A percentile compares a stretch with the other conserved stretches of the same genome.
Conservation (phyloP, 2,888 invertebrate genomes). For the Hirtodrosophila alboralis region DNA sequence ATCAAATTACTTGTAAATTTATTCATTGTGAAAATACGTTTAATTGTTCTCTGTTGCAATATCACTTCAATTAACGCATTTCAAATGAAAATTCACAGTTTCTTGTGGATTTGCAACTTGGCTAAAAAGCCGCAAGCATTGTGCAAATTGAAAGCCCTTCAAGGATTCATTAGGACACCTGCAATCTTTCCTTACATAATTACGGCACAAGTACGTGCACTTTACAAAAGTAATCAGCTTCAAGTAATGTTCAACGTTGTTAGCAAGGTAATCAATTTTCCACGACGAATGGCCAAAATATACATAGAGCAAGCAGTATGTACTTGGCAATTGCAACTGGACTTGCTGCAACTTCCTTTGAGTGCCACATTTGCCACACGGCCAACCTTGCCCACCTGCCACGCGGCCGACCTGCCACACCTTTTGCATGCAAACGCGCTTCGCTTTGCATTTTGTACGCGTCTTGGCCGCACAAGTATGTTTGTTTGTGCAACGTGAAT, state of each 20-base stretch:
- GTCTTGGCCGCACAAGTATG: constrained; percentile 58
- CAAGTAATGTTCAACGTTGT: constrained; percentile 24
- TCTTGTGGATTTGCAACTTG: constrained; percentile 5
- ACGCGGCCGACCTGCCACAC: too few species aligned
- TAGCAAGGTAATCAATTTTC: constrained; percentile 57
- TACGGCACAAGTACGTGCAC: constrained; percentile 28
- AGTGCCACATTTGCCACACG: constrained; percentile 1
- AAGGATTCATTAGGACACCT: constrained; percentile 29
- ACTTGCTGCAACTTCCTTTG: constrained; percentile 8
- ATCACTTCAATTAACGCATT: constrained; percentile 6
- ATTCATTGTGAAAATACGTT: constrained; percentile 4
- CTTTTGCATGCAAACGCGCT: constrained; percentile 2
- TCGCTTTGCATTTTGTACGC: constrained; percentile 54
- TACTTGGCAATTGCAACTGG: constrained; percentile 24
- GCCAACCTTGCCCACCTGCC: constrained; percentile 7
- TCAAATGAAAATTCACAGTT: constrained; percentile 4
- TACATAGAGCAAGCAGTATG: not conserved
- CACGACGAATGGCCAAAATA: constrained; percentile 42
- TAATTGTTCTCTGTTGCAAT: constrained; percentile 12
- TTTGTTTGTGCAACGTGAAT: constrained; percentile 73
- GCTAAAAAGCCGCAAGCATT: constrained; percentile 27
- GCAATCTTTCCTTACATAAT: constrained; percentile 16
- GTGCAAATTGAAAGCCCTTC: constrained; percentile 21
- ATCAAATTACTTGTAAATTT: too few species aligned
- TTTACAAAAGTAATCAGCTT: constrained; percentile 13